Conservation (phyloP, 1,140 invertebrate genomes). For the Cherax quadricarinatus region DNA sequence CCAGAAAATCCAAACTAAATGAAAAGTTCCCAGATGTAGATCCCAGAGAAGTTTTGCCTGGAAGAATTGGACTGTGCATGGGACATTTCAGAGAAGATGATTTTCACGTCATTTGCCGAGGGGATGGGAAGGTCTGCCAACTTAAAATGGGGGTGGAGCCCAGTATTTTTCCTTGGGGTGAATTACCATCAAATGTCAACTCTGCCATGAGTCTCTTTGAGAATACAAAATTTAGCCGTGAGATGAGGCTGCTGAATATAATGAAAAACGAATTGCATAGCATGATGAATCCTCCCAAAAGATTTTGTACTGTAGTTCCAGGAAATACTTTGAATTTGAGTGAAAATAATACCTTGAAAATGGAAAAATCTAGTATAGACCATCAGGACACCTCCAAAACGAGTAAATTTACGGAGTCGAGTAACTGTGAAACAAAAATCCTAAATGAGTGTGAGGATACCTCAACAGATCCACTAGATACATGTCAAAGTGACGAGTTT, state of each 20-base stretch:
- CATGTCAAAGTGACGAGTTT: neutral
- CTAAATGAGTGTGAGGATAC: neutral
- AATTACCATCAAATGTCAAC: neutral
- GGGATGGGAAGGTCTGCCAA: constrained; percentile 3
- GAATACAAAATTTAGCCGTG: constrained; percentile 14
- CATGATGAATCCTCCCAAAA: constrained; percentile 15
- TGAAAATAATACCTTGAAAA: neutral
- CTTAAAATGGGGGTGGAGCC: constrained; percentile 13
- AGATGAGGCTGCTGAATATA: neutral
- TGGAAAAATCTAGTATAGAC: neutral
- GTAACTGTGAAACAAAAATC: neutral
- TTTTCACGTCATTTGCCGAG: neutral
- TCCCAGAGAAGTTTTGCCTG: neutral
- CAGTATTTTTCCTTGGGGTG: constrained; percentile 13
- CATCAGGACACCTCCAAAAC: neutral
- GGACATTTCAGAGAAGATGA: neutral
- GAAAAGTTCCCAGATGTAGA: constrained; percentile 21
- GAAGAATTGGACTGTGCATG: constrained; percentile 9
- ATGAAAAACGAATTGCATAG: constrained; percentile 19
- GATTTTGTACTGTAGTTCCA: neutral
- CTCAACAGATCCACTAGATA: neutral
- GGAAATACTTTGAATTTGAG: neutral
- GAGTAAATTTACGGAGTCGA: neutral
- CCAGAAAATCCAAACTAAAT: neutral
- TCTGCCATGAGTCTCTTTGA: constrained; percentile 6